Evolutionary conservation across 2,888 invertebrate species (phyloP), one percentile per base, ranked within the genome.

Genomic region (Hyposoter dolosus): DNA sequence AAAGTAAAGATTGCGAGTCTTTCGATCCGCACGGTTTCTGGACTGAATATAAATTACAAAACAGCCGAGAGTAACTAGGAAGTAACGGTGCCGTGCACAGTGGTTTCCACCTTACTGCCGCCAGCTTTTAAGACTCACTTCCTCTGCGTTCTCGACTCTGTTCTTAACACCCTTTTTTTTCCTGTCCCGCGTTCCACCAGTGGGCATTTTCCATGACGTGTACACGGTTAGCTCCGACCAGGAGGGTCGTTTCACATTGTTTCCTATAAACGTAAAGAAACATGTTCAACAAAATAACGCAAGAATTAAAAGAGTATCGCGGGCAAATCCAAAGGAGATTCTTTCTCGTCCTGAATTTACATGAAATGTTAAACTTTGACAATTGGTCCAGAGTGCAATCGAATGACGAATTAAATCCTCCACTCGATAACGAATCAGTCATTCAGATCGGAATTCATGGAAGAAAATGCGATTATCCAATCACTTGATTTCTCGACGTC

Each of bases 41-140:
- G 85, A 53, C 15, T 32, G 75, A 82, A 78, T 82, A 79, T 82
- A 85, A 85, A 82, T 85, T 82, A 82, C 85, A 71, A 82, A 82
- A 75, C 69, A 71, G 76, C 65, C 68, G 40, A 56, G 79, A 35
- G 47, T n/a, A 75, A 76, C 79, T 65, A 77, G 68, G 65, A 85
- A 82, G 75, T 69, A 82, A 82, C 82, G 45, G 35, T 74, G 53
- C 76, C 53, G 50, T 17, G 47, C 76, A 66, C 72, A 32, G 50
- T 71, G 56, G 75, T 79, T 79, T 82, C 71, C 75, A 79, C 85
- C 85, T 80, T 84, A 47, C 68, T 75, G 63, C 75, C 69, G 28
- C 53, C 79, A 79, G 79, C 79, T 82, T 82, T 85, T 82, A 85
- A 85, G 82, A 82, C 75, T 82, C 71, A 76, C 85, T 85, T 71